phyloP scores from a whole-genome alignment of 2,888 invertebrate genomes.

The Amiota mariae region DNA sequence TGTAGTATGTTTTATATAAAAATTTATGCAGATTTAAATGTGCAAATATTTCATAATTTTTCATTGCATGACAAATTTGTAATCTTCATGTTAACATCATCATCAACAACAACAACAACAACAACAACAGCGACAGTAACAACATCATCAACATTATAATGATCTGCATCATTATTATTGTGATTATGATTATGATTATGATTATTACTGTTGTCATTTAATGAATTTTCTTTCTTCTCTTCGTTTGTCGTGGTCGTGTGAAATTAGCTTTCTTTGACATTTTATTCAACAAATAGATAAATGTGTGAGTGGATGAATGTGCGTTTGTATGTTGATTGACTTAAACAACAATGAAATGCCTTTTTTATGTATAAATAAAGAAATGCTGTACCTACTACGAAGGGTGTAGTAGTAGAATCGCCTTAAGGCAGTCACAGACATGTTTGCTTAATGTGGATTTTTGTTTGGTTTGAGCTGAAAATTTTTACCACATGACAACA shows the following conservation, averaged over 20 bases:
- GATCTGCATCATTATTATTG: conserved; percentile 39
- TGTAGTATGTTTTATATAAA: conserved; percentile 14
- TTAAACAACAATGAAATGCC: no score
- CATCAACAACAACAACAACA: no score
- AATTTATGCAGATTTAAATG: conserved; percentile 55
- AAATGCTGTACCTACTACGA: no score
- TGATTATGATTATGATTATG: background rate
- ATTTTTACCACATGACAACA: no score
- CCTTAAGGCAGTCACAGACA: conserved; percentile 1
- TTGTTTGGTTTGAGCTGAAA: background rate
- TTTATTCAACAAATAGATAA: conserved; percentile 36
- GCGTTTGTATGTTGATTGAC: no score
- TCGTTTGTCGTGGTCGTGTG: conserved; percentile 41
- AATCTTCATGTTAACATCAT: conserved; percentile 33
- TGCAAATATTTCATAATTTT: conserved; percentile 51
- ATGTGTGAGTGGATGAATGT: background rate
- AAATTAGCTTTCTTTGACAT: conserved; percentile 65
- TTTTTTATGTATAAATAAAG: no score
- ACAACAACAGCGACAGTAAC: no score
- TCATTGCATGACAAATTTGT: conserved; percentile 40
- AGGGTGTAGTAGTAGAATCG: background rate
- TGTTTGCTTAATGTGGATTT: conserved; percentile 35
- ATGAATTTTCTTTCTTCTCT: conserved; percentile 11
- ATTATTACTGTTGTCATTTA: conserved; percentile 23
- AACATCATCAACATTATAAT: conserved; percentile 31